phyloP scores from a whole-genome alignment of 2,113 vertebrate genomes.

The Amia ocellicauda region DNA sequence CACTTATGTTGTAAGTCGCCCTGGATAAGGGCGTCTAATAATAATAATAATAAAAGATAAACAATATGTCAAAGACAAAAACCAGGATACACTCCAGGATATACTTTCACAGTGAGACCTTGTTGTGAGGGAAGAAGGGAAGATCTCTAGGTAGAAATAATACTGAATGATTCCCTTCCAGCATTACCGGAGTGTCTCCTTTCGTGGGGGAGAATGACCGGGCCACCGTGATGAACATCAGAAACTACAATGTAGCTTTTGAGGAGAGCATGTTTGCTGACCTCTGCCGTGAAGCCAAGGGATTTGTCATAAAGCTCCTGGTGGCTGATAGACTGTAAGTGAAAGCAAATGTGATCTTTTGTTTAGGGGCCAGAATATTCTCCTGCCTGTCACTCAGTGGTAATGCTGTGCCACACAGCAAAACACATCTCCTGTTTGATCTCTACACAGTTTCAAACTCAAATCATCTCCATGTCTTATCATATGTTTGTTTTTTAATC shows the following conservation, averaged over 20 bases:
- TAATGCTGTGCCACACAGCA: too few species aligned
- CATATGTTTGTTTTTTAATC: background rate
- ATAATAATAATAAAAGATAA: too few species aligned
- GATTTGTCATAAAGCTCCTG: conserved; percentile 94
- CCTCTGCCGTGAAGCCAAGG: conserved; percentile 86
- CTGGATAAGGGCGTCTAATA: too few species aligned
- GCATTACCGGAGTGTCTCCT: conserved; percentile 90
- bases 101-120: too few species aligned
- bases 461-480: background rate
- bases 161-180: conserved; percentile 40
- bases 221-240: conserved; percentile 87
- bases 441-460: too few species aligned
- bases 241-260: conserved; percentile 91
- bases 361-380: background rate
- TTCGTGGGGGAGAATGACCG: conserved; percentile 93
- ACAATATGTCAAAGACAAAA: too few species aligned
- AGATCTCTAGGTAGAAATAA: too few species aligned
- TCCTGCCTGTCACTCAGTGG: too few species aligned
- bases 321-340: conserved; percentile 92
- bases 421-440: too few species aligned
- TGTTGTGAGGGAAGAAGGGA: too few species aligned
- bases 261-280: conserved; percentile 90
- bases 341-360: background rate
- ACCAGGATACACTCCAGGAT: too few species aligned
- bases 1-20: too few species aligned